Conservation (phyloP, 2,797 vertebrate species). For the Paguma larvata region DNA sequence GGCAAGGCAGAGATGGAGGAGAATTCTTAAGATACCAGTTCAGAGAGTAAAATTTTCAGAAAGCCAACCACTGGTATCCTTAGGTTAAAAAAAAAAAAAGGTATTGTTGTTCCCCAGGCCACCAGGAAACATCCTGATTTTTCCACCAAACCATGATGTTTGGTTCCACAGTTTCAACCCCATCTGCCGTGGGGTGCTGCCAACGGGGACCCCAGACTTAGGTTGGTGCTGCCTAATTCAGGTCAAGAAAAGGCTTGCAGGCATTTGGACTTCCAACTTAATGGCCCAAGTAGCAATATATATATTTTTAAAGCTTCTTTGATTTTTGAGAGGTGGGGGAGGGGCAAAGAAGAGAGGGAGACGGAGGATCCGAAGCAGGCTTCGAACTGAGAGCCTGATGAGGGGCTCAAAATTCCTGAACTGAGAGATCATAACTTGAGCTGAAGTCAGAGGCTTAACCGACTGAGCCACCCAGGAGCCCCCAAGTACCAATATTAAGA, state of each 20-base stretch:
- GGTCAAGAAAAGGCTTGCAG: constrained; percentile 4
- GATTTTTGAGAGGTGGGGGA: no score
- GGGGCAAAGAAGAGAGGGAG: no score
- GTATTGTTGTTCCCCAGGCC: neutral
- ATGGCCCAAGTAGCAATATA: neutral
- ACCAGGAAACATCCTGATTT: constrained; percentile 36
- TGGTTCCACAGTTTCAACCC: neutral
- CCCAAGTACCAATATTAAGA: neutral
- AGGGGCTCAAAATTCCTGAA: no score
- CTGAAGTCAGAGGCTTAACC: no score
- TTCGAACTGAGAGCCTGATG: no score
- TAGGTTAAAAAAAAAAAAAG: neutral
- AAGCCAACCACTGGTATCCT: neutral
- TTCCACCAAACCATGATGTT: constrained; percentile 1
- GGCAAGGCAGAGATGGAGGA: neutral
- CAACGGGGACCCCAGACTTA: neutral
- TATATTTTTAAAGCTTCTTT: no score
- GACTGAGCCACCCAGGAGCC: no score
- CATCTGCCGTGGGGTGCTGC: neutral
- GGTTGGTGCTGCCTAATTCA: neutral
- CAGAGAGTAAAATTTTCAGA: constrained; percentile 46
- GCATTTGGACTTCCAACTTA: neutral
- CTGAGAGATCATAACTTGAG: no score
- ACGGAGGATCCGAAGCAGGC: no score
- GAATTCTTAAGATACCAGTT: constrained; percentile 41